These are phyloP conservation scores for Cyanistes caeruleus DNA, from an alignment of 2,113 vertebrate species.

Conservation along the genomic window DNA sequence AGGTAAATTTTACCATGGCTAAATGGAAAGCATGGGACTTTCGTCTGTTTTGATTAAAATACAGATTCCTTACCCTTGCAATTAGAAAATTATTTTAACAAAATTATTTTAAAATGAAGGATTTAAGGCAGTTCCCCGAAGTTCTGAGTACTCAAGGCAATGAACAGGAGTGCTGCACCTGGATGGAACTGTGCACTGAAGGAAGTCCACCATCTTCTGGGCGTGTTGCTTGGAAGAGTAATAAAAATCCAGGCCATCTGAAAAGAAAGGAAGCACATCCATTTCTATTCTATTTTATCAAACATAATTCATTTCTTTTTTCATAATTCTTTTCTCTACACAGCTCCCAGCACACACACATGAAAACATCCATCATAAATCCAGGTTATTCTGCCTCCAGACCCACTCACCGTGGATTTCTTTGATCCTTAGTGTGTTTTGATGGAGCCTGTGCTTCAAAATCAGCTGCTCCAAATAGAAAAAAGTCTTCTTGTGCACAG, in stretches of 20 bases:
- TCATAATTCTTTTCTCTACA: too few relatives aligned
- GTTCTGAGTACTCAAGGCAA: not conserved
- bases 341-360: not conserved
- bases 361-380: not conserved
- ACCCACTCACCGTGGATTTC: conserved; percentile 89
- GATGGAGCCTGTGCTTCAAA: conserved; percentile 93
- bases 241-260: conserved; percentile 98
- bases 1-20: not conserved
- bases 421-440: conserved; percentile 93
- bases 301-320: too few relatives aligned
- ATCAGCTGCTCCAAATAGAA: conserved; percentile 97
- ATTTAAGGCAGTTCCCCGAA: not conserved
- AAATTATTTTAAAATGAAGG: not conserved
- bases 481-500: conserved; percentile 96
- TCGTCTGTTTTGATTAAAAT: not conserved
- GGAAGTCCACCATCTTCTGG: conserved; percentile 97
- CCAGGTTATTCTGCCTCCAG: not conserved
- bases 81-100: not conserved
- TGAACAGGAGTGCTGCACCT: conserved; percentile 74
- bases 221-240: conserved; percentile 92
- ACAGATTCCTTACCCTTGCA: not conserved
- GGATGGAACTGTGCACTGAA: conserved; percentile 92
- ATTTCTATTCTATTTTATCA: not conserved
- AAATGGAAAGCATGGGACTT: not conserved
- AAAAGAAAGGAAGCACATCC: conserved; percentile 6